A percentile compares a stretch with the other conserved stretches of the same genome.
These are phyloP conservation scores for Sebastes hopkinsi DNA, from an alignment of 2,797 vertebrate genomes.

Conservation along the genomic window DNA sequence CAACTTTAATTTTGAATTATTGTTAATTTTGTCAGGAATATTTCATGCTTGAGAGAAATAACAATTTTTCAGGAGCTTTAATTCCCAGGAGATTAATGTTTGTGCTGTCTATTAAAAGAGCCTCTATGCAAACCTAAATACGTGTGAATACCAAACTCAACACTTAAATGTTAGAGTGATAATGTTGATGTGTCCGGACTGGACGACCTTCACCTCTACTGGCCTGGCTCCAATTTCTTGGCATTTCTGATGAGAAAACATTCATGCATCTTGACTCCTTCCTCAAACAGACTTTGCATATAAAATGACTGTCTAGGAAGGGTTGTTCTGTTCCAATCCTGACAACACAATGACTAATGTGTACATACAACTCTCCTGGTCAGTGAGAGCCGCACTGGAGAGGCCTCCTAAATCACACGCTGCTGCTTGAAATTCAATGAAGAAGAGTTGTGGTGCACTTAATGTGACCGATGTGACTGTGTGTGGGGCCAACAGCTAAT, in stretches of 20 bases:
- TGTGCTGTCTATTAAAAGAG: not conserved
- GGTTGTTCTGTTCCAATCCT: not conserved
- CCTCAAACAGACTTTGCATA: not conserved
- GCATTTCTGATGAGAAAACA: too few species aligned
- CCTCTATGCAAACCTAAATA: not conserved
- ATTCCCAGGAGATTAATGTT: not conserved
- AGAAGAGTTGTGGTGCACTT: conserved; percentile 14
- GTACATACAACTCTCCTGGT: not conserved
- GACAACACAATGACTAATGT: not conserved
- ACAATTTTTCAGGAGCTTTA: not conserved
- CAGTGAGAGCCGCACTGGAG: not conserved
- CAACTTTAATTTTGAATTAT: not conserved
- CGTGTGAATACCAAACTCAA: not conserved
- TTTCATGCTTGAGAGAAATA: not conserved
- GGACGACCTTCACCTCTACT: not conserved
- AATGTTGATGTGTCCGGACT: not conserved
- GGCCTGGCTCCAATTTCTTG: not conserved
- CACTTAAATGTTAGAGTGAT: not conserved
- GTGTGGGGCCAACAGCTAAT: conserved; percentile 47
- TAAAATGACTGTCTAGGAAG: not conserved
- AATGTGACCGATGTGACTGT: conserved; percentile 11
- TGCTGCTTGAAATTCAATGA: conserved; percentile 9
- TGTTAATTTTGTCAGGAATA: not conserved
- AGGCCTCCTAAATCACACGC: not conserved
- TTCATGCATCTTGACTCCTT: too few species aligned